Conservation (phyloP, 2,113 vertebrate genomes). For the Chaetura pelagica region DNA sequence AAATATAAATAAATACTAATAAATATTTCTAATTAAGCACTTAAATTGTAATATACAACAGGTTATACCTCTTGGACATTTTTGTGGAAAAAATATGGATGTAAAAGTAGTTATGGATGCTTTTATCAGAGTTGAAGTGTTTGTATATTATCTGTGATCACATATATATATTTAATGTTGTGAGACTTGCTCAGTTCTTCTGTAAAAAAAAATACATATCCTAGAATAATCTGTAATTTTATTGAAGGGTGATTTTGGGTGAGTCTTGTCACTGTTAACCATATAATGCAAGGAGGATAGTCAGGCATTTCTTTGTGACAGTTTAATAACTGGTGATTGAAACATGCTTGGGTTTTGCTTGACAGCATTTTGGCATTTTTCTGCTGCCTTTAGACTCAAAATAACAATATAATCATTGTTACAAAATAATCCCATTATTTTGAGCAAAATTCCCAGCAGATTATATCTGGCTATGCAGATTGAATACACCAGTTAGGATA, state of each 20-base stretch:
- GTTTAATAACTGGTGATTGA: not conserved
- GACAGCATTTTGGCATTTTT: not conserved
- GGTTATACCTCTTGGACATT: not conserved
- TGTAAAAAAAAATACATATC: not conserved
- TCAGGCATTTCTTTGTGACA: not conserved
- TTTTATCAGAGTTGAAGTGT: not conserved
- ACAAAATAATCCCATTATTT: not conserved
- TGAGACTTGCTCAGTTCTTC: not conserved
- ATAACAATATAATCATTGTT: not conserved
- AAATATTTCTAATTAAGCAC: not conserved
- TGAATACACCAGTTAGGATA: not conserved
- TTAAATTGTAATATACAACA: not conserved
- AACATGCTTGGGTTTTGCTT: fast-evolving
- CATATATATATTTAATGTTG: not conserved
- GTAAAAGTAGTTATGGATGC: not conserved
- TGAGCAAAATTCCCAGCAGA: not conserved
- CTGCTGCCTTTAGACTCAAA: not conserved
- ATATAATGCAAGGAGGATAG: not conserved
- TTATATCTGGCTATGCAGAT: not conserved
- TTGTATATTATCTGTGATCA: not conserved
- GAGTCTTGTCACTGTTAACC: not conserved
- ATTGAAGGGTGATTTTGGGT: not conserved
- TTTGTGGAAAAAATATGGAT: not conserved
- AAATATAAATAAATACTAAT: too few species aligned
- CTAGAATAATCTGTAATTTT: not conserved